Base-by-base conservation (phyloP, 2,888 invertebrate species). In the Stramonita haemastoma region DNA sequence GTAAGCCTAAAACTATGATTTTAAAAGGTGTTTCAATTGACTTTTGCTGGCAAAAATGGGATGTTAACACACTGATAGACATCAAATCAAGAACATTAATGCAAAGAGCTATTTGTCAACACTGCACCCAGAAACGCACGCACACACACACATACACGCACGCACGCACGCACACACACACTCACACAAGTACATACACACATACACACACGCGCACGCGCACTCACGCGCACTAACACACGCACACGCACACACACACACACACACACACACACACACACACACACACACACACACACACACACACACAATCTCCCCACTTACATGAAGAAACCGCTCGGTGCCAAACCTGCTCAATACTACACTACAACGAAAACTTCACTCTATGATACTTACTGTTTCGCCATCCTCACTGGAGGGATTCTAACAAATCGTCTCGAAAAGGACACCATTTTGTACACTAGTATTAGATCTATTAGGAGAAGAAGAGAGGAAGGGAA, bases 251-350 rank as follows among this genome's bases (percentile, higher is more conserved):
- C 36, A 81, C 36, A 17, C 79, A 36, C 79, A 19, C 79, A 36
- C 79, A 36, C 79, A 81, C 79, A 81, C 81, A 81, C 36, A 36
- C 81, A 19, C 36, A 81, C 81, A 46, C 81, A 46, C 81, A 46
- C 81, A 81, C 46, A 46, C 81, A 46, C 81, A 26, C 81, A 46
- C 81, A 46, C 81, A 81, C 46, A 46, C 26, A 81, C 81, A 81
- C 81, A 81, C 81, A 81, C 17, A 26, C 81, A 46, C 36, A 46
- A 32, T 19, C 34, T 4, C 19, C 22, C 36, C 36, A 46, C 81
- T 8, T 11, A 32, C 32, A 79, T 2, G 22, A 1, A 32, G 5
- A 34, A 17, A 34, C 66, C 8, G 46, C 46, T 73, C 46, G 46
- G n/a, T n/a, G 29, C 13, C n/a, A 29, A n/a, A 22, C 46, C 46